Conservation (phyloP, 2,888 invertebrate genomes). For the Luperina testacea region DNA sequence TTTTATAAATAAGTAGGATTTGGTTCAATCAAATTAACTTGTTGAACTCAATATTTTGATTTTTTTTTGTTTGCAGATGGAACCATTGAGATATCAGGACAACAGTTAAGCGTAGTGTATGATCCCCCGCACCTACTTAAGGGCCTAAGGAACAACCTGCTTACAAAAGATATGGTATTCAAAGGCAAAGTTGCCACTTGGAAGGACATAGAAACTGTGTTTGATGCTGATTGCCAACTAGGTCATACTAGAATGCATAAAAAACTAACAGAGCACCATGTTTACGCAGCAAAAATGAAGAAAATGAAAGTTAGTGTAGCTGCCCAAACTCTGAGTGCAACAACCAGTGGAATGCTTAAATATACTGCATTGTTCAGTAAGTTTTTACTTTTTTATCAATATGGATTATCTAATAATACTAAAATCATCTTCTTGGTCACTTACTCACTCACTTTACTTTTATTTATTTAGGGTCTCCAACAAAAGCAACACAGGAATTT, state of each 20-base stretch:
- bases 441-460: not conserved
- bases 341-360: constrained; percentile 6
- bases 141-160: not conserved
- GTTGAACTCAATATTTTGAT: not conserved
- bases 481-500: no score
- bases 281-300: not conserved
- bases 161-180: not conserved
- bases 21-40: constrained; percentile 1
- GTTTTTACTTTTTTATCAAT: not conserved
- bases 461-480: not conserved
- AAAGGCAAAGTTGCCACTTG: not conserved
- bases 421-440: not conserved
- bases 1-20: not conserved
- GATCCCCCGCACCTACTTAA: not conserved
- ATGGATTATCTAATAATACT: not conserved
- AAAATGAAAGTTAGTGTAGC: constrained; percentile 5
- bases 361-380: constrained; percentile 6
- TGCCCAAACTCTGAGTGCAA: constrained; percentile 6
- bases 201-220: not conserved
- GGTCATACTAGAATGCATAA: constrained; percentile 1
- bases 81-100: not conserved
- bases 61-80: not conserved
- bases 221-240: not conserved
- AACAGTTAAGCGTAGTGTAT: not conserved
- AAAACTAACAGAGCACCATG: not conserved